Evolutionary conservation across 2,113 vertebrate genomes (phyloP), one percentile per base, ranked within the genome.

Genomic region (Saguinus imperator): DNA sequence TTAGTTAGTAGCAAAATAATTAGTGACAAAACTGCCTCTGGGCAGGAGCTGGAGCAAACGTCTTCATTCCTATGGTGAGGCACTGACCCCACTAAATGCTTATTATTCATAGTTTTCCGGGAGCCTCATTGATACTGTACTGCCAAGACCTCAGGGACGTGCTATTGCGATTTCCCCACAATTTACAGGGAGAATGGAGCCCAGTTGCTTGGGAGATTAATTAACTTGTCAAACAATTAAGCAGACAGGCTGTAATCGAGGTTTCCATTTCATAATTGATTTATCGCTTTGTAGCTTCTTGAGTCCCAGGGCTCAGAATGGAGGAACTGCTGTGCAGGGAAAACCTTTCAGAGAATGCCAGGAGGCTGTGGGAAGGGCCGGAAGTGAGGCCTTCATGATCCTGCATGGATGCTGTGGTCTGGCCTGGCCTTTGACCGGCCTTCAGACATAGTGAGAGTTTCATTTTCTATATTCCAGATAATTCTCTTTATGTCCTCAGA

Each of bases 181-280:
- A 93, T 95, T 98, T 98, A 93, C 89, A 94, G 97, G 98, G 96
- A 97, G 98, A 98, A 97, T 13, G 50, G 97, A 98, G 96, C 75
- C 95, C 97, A 94, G 97, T 96, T 98, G 96, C 98, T 98, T 96
- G 88, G 96, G 98, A 98, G 98, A 98, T 98, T 98, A 98, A 99
- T 98, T 98, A 98, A 98, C 98, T 98, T 98, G 98, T 98, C 99
- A 99, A 98, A 98, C 98, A 98, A 98, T 98, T 99, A 99, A 98
- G 97, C 96, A 98, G 98, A 98, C 98, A 98, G 97, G 86, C 96
- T 97, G 96, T 98, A 98, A 98, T 98, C 88, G 96, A 97, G 87
- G 96, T 97, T 98, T 96, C 96, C 83, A 94, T 98, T 98, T 98
- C 98, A 98, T 98, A 98, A 98, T 98, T 98, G 97, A 98, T 98